Base-by-base conservation (phyloP, 2,113 vertebrate genomes). In the Enhydra lutris region DNA sequence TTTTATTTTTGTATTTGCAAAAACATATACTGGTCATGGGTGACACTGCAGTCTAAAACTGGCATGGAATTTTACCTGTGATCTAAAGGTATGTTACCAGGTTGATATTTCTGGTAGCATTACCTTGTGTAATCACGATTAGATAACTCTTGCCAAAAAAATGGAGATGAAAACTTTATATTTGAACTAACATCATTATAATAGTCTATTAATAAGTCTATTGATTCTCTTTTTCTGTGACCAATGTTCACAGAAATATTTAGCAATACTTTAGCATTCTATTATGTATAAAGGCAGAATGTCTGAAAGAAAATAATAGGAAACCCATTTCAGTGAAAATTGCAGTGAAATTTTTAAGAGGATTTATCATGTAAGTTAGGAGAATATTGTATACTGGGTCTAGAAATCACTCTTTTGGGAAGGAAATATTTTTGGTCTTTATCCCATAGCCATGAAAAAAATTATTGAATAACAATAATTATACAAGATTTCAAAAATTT, bases 401-500 rank as follows among this genome's bases (percentile, higher is more conserved):
- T 94, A 82, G 42, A 93, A 3, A 67, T 31, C 14, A 94, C 0
- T 83, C 17, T 24, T 74, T 57, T 36, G 2, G 1, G 29, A 92
- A 55, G 1, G 18, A 76, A 1, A 42, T 42, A 45, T 21, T 69
- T 36, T 93, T 82, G 9, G 3, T 24, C 17, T 95, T 65, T 85
- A 61, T 93, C 76, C 12, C 14, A n/a, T 3, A 86, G 2, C 5
- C 47, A n/a, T 84, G 26, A 81, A 50, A 83, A 83, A 83, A 36
- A n/a, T 31, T 76, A 63, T 47, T 42, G 29, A 88, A 52, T 36
- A 61, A 26, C 2, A 81, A 10, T 80, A 88, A 71, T 71, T 85
- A 91, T 31, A 59, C 3, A 82, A 91, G 7, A 1, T 47, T 89
- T 86, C 42, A 91, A 79, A 9, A 93, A 83, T 55, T 80, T 80